Conservation (phyloP, 2,797 vertebrate genomes). For the Tinamus major region DNA sequence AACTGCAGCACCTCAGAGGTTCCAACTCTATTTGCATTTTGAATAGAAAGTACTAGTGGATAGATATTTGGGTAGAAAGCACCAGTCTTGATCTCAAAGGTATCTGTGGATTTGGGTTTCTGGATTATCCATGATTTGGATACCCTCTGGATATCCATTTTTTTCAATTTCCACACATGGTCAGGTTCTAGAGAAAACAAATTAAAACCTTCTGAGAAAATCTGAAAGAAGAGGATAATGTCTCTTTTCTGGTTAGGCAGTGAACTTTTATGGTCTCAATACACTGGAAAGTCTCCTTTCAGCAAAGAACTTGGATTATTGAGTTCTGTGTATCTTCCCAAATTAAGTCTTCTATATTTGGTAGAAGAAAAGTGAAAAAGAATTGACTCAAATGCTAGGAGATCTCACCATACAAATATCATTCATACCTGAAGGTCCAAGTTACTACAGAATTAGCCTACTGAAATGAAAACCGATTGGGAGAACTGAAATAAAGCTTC, state of each 20-base stretch:
- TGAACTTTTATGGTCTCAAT: neutral
- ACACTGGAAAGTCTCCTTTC: neutral
- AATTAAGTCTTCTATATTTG: neutral
- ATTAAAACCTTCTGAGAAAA: neutral
- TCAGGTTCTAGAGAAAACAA: neutral
- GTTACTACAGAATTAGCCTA: neutral
- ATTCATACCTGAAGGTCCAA: neutral
- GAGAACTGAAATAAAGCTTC: neutral
- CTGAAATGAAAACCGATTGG: neutral
- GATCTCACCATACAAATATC: neutral
- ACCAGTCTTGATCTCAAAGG: neutral
- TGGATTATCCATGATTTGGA: neutral
- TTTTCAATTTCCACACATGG: neutral
- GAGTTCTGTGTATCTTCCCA: neutral
- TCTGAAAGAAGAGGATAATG: neutral
- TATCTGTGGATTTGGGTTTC: neutral
- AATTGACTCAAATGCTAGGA: neutral
- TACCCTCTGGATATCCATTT: too few relatives aligned
- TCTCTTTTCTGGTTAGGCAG: neutral
- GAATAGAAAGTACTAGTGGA: neutral
- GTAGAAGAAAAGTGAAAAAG: neutral
- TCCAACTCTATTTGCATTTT: neutral
- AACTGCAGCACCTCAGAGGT: neutral
- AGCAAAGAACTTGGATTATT: neutral
- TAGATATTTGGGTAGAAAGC: neutral